Percentiles rank a stretch among this genome's conserved stretches.
phyloP scores from a whole-genome alignment of 53 echinoderm and acorn worm species.

The Glandiceps talaboti region DNA sequence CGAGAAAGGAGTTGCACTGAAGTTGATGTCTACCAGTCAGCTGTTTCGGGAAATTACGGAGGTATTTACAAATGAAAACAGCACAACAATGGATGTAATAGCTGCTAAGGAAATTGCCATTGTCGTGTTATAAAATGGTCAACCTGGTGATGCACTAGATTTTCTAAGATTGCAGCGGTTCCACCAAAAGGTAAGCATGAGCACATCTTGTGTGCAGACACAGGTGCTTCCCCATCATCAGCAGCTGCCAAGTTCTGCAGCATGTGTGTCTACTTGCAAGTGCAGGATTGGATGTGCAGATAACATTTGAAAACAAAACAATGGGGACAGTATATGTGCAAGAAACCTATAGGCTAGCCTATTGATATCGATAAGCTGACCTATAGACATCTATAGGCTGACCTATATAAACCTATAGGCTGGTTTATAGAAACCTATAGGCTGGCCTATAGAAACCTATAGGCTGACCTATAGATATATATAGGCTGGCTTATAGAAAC shows the following conservation, averaged over 20 bases:
- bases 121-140: slow-evolving; percentile 13
- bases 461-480: too few relatives aligned
- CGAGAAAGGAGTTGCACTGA: slow-evolving; percentile 34
- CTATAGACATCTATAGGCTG: too few relatives aligned
- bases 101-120: slow-evolving; percentile 28
- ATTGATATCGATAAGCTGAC: too few relatives aligned
- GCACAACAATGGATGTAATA: slow-evolving; percentile 27
- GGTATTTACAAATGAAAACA: slow-evolving; percentile 16
- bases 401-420: too few relatives aligned
- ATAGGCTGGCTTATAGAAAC: too few relatives aligned
- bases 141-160: slow-evolving; percentile 19
- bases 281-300: slow-evolving; percentile 35
- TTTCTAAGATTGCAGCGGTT: slow-evolving; percentile 17
- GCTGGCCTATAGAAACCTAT: too few relatives aligned
- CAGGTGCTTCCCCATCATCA: slow-evolving; percentile 41
- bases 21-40: slow-evolving; percentile 19
- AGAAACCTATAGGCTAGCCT: too few relatives aligned
- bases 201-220: slow-evolving; percentile 20
- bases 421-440: too few relatives aligned
- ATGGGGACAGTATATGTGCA: too few relatives aligned
- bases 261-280: slow-evolving; percentile 37
- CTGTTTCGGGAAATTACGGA: slow-evolving; percentile 36
- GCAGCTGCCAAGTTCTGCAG: slow-evolving; percentile 43
- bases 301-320: too few relatives aligned
- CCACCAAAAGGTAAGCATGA: slow-evolving; percentile 31